These are phyloP conservation scores for Enteromius treurensis DNA, from an alignment of 2,797 vertebrate species.

Conservation along the genomic window DNA sequence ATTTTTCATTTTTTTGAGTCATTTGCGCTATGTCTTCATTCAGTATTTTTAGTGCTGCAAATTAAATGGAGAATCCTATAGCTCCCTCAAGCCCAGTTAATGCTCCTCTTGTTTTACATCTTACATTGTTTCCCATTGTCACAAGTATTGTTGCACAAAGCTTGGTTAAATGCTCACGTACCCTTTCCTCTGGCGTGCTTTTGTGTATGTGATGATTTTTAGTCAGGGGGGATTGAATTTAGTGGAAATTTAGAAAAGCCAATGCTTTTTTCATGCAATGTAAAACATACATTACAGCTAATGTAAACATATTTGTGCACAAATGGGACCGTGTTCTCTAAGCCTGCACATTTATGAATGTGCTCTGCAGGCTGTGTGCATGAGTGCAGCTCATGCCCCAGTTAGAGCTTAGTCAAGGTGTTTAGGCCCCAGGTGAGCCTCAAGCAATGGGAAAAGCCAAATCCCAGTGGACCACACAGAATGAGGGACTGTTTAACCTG, in stretches of 20 bases:
- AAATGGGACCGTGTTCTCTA: slow-evolving; percentile 12
- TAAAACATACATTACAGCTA: not conserved
- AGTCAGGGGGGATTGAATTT: not conserved
- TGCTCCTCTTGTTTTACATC: slow-evolving; percentile 29
- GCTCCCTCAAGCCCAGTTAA: slow-evolving; percentile 43
- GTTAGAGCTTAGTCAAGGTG: slow-evolving; percentile 45
- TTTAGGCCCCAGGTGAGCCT: slow-evolving; percentile 53
- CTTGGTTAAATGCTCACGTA: slow-evolving; percentile 39
- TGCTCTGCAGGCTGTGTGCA: slow-evolving; percentile 14
- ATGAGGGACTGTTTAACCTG: slow-evolving; percentile 51
- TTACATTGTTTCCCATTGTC: slow-evolving; percentile 39
- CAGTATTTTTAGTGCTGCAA: slow-evolving; percentile 32
- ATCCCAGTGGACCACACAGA: slow-evolving; percentile 44
- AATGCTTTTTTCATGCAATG: not conserved
- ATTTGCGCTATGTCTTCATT: slow-evolving; percentile 15
- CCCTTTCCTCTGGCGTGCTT: slow-evolving; percentile 24
- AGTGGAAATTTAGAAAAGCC: not conserved
- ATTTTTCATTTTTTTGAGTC: slow-evolving; percentile 5
- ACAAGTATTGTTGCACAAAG: slow-evolving; percentile 13
- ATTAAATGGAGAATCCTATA: slow-evolving; percentile 32
- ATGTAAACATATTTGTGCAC: slow-evolving; percentile 9
- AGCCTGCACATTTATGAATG: slow-evolving; percentile 1
- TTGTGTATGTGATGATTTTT: slow-evolving; percentile 33
- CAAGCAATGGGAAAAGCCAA: slow-evolving; percentile 23
- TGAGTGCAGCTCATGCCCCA: slow-evolving; percentile 41